Evolutionary conservation across 2,797 vertebrate species (phyloP).

Genomic region (Pseudotriccus pelzelni): DNA sequence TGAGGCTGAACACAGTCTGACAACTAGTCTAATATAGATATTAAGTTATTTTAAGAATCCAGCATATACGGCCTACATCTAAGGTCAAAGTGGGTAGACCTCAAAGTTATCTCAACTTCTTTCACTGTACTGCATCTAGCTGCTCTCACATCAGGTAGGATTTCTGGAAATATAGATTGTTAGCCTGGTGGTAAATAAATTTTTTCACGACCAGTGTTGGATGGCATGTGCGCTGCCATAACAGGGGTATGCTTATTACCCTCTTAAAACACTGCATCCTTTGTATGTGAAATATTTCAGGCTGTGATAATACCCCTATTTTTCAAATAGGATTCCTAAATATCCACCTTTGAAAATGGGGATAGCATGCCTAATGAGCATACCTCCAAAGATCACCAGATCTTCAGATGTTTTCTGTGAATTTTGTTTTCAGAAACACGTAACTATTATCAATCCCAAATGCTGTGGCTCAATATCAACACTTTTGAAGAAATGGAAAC

Average conservation of each 20-base stretch:
- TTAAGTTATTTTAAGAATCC: slow-evolving; percentile 31
- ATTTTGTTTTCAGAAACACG: background rate
- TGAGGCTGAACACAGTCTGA: background rate
- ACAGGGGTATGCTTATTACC: background rate
- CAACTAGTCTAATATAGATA: slow-evolving; percentile 3
- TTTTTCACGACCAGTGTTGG: background rate
- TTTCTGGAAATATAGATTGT: background rate
- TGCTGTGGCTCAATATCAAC: background rate
- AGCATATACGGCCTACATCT: background rate
- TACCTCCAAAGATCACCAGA: background rate
- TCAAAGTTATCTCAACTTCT: background rate
- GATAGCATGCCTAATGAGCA: background rate
- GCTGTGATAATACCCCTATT: background rate
- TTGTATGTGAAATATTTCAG: background rate
- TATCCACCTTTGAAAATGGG: background rate
- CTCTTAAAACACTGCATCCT: background rate
- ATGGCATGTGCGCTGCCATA: background rate
- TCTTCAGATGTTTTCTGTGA: background rate
- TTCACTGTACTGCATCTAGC: background rate
- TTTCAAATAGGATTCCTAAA: background rate
- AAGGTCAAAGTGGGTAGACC: background rate
- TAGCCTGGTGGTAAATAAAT: background rate
- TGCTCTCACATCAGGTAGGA: background rate
- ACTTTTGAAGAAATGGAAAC: background rate
- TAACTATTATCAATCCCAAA: background rate